A percentile compares a stretch with the other conserved stretches of the same genome.
phyloP scores from a whole-genome alignment of 2,797 vertebrate species.

The Eulemur albifrons region DNA sequence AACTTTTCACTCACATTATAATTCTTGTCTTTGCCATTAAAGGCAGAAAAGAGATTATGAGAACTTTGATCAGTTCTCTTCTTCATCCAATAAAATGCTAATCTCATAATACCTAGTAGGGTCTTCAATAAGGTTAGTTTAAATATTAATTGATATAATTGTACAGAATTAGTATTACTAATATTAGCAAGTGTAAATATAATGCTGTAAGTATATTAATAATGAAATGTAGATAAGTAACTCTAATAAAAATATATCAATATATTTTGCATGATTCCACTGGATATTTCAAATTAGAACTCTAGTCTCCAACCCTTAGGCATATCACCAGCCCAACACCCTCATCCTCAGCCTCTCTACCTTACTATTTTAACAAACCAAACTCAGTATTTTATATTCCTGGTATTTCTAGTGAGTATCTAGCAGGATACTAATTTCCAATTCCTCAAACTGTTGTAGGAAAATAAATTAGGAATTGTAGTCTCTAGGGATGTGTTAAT shows the following conservation, averaged over 20 bases:
- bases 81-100: not conserved
- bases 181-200: not conserved
- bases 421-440: not conserved
- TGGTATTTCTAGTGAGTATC: not conserved
- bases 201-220: not conserved
- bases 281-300: not conserved
- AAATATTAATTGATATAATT: not conserved
- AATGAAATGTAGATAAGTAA: not conserved
- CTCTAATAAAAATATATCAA: not conserved
- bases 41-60: not conserved
- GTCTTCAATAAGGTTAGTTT: not conserved
- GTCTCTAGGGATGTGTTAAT: not conserved
- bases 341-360: not conserved
- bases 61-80: not conserved
- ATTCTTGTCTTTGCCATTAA: not conserved
- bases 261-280: not conserved
- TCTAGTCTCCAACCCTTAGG: not conserved
- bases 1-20: not conserved
- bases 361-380: not conserved
- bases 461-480: not conserved
- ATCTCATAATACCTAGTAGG: not conserved
- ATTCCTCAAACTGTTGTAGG: not conserved
- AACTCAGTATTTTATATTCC: not conserved
- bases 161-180: not conserved
- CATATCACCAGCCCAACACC: rapidly evolving